Conservation (phyloP, 2,797 vertebrate genomes). For the Notolepis coatsorum region DNA sequence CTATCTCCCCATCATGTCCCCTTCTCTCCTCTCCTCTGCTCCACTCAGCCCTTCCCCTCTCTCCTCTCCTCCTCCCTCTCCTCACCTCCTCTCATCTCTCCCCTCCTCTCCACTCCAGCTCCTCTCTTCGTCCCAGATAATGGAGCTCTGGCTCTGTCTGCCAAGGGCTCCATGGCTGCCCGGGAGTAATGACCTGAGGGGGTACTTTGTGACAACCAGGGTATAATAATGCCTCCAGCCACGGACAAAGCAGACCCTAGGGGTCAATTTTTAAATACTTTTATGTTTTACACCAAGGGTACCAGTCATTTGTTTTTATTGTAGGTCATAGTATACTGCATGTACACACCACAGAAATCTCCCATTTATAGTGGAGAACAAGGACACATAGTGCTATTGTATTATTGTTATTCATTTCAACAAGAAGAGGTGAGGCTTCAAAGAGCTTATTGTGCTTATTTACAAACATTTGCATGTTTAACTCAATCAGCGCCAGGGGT, state of each 20-base stretch:
- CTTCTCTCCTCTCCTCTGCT: constrained; percentile 35
- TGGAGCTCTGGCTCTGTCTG: constrained; percentile 81
- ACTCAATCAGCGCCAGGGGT: no score
- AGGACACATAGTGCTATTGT: constrained; percentile 17
- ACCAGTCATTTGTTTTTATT: constrained; percentile 82
- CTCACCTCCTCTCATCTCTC: constrained; percentile 50
- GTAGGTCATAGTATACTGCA: constrained; percentile 55
- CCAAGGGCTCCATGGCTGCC: constrained; percentile 81
- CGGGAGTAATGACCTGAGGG: constrained; percentile 86
- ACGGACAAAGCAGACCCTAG: constrained; percentile 85
- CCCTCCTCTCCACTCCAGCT: constrained; percentile 37
- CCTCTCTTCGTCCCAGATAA: constrained; percentile 80
- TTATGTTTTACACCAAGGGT: constrained; percentile 82
- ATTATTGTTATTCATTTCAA: constrained; percentile 46
- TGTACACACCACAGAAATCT: constrained; percentile 38
- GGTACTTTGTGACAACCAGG: constrained; percentile 84
- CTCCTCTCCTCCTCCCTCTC: constrained; percentile 60
- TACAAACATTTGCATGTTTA: no score
- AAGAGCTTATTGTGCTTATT: no score
- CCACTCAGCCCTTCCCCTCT: constrained; percentile 52
- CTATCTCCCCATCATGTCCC: constrained; percentile 26
- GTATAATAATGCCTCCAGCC: constrained; percentile 87
- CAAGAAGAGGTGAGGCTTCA: constrained; percentile 39
- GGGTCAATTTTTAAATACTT: constrained; percentile 89
- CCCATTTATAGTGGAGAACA: constrained; percentile 45